Conservation (phyloP, 2,797 vertebrate species). For the Neoniphon sammara region DNA sequence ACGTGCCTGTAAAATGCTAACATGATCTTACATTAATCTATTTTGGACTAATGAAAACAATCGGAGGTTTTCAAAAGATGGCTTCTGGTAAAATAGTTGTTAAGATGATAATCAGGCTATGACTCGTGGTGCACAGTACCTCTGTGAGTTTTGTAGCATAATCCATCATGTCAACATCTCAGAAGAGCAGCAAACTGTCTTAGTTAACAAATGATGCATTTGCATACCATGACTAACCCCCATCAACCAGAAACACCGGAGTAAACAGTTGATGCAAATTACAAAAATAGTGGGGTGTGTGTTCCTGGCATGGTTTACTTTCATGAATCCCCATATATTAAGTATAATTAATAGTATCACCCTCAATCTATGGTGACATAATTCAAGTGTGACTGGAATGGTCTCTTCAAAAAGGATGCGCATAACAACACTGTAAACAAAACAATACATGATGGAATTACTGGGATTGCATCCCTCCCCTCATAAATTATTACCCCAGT, state of each 20-base stretch:
- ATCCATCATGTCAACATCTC: no score
- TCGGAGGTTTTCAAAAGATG: no score
- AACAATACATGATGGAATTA: background rate
- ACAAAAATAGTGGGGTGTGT: no score
- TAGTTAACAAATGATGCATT: background rate
- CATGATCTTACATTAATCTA: background rate
- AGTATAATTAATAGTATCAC: no score
- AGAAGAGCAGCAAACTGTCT: background rate
- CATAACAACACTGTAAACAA: background rate
- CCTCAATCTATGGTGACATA: no score
- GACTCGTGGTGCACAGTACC: background rate
- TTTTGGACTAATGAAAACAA: background rate
- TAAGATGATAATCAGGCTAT: background rate
- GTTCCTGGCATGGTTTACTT: no score
- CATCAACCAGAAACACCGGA: background rate
- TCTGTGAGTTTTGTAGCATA: no score
- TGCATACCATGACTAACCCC: background rate
- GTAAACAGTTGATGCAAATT: background rate
- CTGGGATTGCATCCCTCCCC: background rate
- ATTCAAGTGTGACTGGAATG: no score
- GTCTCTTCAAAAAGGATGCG: no score
- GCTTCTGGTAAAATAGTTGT: background rate
- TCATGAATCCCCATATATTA: no score
- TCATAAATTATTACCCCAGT: constrained; percentile 22
- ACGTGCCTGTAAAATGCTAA: no score